Conservation (phyloP, 2,888 invertebrate genomes). For the Rugalucina vietnamica region DNA sequence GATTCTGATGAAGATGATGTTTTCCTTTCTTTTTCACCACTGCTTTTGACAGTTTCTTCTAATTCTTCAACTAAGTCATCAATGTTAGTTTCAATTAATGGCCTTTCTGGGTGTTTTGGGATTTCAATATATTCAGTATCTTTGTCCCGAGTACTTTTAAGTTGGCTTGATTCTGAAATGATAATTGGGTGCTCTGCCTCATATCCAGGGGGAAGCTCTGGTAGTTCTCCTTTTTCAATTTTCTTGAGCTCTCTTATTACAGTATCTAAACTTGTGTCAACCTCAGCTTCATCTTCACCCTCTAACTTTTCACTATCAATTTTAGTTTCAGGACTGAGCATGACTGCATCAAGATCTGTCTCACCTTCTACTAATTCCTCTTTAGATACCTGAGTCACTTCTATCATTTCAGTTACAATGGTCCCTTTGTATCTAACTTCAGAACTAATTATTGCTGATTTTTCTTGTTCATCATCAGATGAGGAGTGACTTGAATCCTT, state of each 20-base stretch:
- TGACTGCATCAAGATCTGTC: slow-evolving; percentile 36
- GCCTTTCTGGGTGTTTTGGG: not conserved
- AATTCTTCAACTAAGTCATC: not conserved
- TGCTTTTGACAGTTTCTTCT: not conserved
- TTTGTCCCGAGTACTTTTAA: no score
- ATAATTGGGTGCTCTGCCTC: no score
- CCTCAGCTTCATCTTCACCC: slow-evolving; percentile 34
- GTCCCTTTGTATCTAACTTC: not conserved
- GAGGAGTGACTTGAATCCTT: slow-evolving; percentile 14
- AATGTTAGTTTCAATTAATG: slow-evolving; percentile 3
- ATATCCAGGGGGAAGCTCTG: not conserved
- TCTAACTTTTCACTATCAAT: not conserved
- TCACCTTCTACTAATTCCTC: not conserved
- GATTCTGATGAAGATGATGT: slow-evolving; percentile 34
- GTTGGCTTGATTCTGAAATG: no score
- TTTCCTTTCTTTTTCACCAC: slow-evolving; percentile 59
- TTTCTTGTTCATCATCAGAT: slow-evolving; percentile 22
- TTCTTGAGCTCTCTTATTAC: not conserved
- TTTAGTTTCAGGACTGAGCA: not conserved
- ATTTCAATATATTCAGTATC: not conserved
- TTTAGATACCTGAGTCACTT: not conserved
- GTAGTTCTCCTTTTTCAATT: not conserved
- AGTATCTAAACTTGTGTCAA: slow-evolving; percentile 20
- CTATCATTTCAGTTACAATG: not conserved
- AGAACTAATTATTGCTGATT: not conserved